A percentile compares a stretch with the other conserved stretches of the same genome.
Evolutionary conservation across 2,888 invertebrate genomes (phyloP).

Genomic region (Opisthograptis luteolata): DNA sequence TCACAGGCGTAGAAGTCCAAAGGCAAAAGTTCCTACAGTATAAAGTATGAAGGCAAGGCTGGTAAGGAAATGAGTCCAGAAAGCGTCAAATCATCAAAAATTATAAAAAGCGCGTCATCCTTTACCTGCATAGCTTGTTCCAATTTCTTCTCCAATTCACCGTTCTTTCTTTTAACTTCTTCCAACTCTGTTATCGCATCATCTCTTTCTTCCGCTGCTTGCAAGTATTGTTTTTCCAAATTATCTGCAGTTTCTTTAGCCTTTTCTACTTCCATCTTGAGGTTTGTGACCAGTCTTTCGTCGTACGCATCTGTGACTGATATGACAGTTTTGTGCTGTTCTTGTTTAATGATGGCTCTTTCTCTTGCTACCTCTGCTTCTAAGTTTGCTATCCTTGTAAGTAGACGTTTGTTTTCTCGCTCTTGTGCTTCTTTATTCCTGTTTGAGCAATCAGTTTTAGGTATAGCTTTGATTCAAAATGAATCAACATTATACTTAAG

Average conservation of each 20-base stretch:
- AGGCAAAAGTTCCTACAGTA: no score
- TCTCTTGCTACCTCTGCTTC: conserved; percentile 92
- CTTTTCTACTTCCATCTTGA: conserved; percentile 90
- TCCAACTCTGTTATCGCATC: conserved; percentile 90
- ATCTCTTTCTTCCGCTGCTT: conserved; percentile 90
- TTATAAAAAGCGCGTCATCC: no score
- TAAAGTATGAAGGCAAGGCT: no score
- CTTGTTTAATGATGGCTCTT: conserved; percentile 81
- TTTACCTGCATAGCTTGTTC: conserved; percentile 87
- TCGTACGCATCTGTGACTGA: conserved; percentile 85
- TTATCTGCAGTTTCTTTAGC: conserved; percentile 91
- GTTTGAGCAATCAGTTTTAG: conserved; percentile 26
- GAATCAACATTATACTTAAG: not conserved
- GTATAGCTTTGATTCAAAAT: not conserved
- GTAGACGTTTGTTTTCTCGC: conserved; percentile 92
- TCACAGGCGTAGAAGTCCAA: no score
- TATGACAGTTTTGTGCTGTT: conserved; percentile 81
- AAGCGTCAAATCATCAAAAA: conserved; percentile 1
- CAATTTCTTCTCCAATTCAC: conserved; percentile 90
- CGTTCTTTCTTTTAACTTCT: conserved; percentile 90
- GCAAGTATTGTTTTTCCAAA: conserved; percentile 91
- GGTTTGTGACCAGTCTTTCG: conserved; percentile 86
- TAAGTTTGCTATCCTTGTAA: conserved; percentile 90
- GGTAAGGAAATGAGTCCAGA: no score
- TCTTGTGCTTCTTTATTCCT: conserved; percentile 93